Conservation (phyloP, 2,888 invertebrate species). For the Caprella mutica region DNA sequence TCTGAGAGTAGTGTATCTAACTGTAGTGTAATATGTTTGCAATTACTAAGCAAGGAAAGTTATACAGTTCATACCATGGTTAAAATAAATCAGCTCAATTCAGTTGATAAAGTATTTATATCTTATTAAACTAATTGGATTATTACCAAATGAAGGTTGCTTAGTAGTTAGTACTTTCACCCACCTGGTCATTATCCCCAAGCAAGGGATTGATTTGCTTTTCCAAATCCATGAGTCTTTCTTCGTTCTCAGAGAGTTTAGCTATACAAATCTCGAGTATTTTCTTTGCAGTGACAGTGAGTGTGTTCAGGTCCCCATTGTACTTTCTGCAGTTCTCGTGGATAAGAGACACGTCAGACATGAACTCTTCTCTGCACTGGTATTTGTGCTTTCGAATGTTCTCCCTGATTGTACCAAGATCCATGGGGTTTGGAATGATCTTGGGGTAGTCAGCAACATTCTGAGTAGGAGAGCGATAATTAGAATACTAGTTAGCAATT, state of each 20-base stretch:
- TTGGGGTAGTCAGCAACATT: constrained; percentile 87
- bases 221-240: constrained; percentile 85
- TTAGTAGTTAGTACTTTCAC: too few species aligned
- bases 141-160: too few species aligned
- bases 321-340: constrained; percentile 87
- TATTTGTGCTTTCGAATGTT: constrained; percentile 79
- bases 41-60: too few species aligned
- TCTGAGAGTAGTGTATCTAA: too few species aligned
- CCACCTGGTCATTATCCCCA: constrained; percentile 80
- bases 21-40: too few species aligned
- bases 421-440: constrained; percentile 88
- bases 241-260: constrained; percentile 80
- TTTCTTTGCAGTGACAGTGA: constrained; percentile 73
- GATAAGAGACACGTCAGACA: constrained; percentile 90
- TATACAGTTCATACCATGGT: too few species aligned
- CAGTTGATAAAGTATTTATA: too few species aligned
- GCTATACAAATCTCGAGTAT: constrained; percentile 82
- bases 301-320: constrained; percentile 72
- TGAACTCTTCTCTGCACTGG: constrained; percentile 86
- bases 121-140: too few species aligned
- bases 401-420: constrained; percentile 88
- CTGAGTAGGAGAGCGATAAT: constrained; percentile 44
- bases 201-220: constrained; percentile 96
- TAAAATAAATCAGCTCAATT: too few species aligned
- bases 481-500: too few species aligned